These are phyloP conservation scores for Schlechtendalia chinensis DNA, from an alignment of 1,140 invertebrate genomes.

Conservation along the genomic window DNA sequence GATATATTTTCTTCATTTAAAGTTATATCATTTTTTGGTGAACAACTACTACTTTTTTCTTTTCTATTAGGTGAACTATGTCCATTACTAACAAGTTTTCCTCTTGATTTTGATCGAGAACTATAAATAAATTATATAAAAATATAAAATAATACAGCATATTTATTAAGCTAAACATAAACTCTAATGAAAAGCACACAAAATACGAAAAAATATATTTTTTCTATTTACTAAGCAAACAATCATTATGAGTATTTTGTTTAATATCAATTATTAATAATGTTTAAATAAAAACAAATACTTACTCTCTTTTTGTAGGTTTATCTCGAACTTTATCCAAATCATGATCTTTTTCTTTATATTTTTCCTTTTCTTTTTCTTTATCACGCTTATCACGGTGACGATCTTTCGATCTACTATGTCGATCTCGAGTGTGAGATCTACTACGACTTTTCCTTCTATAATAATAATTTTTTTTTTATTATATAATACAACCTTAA, in stretches of 20 bases:
- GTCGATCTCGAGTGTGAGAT: conserved; percentile 54
- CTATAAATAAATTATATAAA: not conserved
- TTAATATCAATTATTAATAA: too few relatives aligned
- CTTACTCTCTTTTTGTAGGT: conserved; percentile 51
- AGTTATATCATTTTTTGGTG: conserved; percentile 27
- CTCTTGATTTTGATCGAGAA: conserved; percentile 42
- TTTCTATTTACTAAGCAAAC: too few relatives aligned
- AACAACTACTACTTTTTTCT: conserved; percentile 17
- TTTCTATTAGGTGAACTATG: conserved; percentile 29
- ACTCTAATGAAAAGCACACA: too few relatives aligned
- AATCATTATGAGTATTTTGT: too few relatives aligned
- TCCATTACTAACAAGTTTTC: conserved; percentile 42
- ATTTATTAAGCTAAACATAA: too few relatives aligned
- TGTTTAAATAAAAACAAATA: not conserved
- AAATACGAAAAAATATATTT: too few relatives aligned
- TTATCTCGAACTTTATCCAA: conserved; percentile 54
- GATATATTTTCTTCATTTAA: conserved; percentile 10
- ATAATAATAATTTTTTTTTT: too few relatives aligned
- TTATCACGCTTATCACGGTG: conserved; percentile 57
- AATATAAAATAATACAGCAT: too few relatives aligned
- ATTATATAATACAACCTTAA: too few relatives aligned
- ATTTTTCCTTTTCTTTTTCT: conserved; percentile 52
- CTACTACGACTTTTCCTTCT: conserved; percentile 58
- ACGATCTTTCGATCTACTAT: conserved; percentile 53
- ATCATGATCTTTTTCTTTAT: conserved; percentile 42